Evolutionary conservation across 2,888 invertebrate genomes (phyloP).

Genomic region (Petrophora chlorosata): DNA sequence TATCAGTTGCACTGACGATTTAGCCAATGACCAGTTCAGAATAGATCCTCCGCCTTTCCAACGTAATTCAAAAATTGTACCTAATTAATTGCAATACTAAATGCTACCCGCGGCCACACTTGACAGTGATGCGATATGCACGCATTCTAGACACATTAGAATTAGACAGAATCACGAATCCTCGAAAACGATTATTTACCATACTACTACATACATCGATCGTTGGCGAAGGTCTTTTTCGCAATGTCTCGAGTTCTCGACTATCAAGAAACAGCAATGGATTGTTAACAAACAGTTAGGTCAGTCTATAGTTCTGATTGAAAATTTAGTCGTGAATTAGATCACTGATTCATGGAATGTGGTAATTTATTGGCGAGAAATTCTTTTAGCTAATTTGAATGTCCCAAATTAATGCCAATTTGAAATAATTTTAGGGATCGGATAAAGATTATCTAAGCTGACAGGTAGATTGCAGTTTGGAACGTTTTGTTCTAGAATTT

Average conservation of each 20-base stretch:
- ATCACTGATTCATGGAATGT: constrained; percentile 32
- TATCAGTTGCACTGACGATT: too few species aligned
- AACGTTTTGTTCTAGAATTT: constrained; percentile 11
- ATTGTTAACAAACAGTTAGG: not conserved
- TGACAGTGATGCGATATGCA: constrained; percentile 69
- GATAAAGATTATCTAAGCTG: constrained; percentile 46
- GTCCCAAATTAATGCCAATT: constrained; percentile 56
- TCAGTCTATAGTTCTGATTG: not conserved
- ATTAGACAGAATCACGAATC: constrained; percentile 54
- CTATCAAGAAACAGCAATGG: constrained; percentile 27
- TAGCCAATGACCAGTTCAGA: too few species aligned
- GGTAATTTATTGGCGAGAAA: constrained; percentile 54
- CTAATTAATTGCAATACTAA: constrained; percentile 28
- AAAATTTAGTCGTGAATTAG: constrained; percentile 24
- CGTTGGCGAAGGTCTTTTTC: constrained; percentile 16
- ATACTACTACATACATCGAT: constrained; percentile 30
- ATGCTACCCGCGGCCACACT: constrained; percentile 54
- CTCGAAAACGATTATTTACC: constrained; percentile 9
- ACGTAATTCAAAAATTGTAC: constrained; percentile 10
- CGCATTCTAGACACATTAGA: constrained; percentile 63
- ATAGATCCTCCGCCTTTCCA: not conserved
- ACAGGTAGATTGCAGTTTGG: constrained; percentile 48
- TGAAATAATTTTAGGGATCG: constrained; percentile 50
- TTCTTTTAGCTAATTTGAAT: constrained; percentile 51
- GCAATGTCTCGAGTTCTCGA: not conserved